Evolutionary conservation across 2,888 invertebrate species (phyloP), one percentile per base, ranked within the genome.

Genomic region (Ypsolopha scabrella): DNA sequence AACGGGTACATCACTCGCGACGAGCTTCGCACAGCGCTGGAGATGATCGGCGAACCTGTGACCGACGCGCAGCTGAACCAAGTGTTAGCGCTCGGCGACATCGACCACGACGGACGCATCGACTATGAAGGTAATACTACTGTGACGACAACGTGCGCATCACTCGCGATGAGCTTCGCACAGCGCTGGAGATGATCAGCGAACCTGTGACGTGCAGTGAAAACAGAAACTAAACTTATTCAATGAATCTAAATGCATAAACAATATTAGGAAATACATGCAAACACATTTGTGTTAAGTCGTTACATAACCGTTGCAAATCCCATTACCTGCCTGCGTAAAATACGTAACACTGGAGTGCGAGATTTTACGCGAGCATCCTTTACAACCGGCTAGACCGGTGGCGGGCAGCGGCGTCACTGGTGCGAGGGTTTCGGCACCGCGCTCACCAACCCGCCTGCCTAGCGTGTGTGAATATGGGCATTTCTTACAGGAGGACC

Each of bases 1-100:
- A 95, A 96, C 75, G 96, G 96, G 37, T 96, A 93, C 78, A 96
- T 96, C 72, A 94, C 93, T 41, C 88, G 91, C 65, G 93, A 94
- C 69, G 94, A 94, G 75, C 80, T 94, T 47, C 90, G 91, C 65
- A 87, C 90, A 52, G 94, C 93, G n/a, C 90, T 94, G 86, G 93
- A 94, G 75, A 92, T 93, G 88, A 94, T 94, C 62, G 93, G 93
- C 33, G 94, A 94, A 76, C 89, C 90, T 2, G 90, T 93, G 52
- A 92, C 92, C 2, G 94, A 94, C 65, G 88, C 89, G 58, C 93
- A 94, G 72, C 87, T 94, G 54, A 91, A 91, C 63, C 92, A 93
- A 63, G 90, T 94, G 71, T 83, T 94, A 58, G 88, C 89, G 62
- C 87, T 92, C 58, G 93, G 93, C 6, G 94, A 94, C 76, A 89